Percentiles rank a stretch among this genome's conserved stretches.
Evolutionary conservation across 2,888 invertebrate species (phyloP).

Genomic region (Zaprionus lineosus): DNA sequence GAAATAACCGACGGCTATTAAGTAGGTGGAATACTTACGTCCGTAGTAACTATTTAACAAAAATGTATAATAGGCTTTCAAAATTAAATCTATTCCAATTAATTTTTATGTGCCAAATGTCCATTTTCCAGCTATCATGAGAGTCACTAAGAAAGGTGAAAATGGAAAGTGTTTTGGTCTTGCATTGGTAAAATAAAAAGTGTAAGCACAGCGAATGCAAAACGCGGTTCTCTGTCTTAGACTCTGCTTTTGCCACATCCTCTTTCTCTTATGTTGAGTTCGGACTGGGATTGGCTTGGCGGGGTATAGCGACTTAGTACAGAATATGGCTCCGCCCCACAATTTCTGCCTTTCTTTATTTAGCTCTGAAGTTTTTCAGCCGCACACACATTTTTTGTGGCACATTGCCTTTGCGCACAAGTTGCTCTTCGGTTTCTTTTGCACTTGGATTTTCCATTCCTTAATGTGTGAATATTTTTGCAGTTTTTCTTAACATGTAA

Average conservation of each 20-base stretch:
- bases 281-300: conserved; percentile 62
- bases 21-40: no score
- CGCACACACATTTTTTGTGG: conserved; percentile 49
- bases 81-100: no score
- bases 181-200: conserved; percentile 27
- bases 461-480: conserved; percentile 48
- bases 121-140: no score
- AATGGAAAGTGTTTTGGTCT: conserved; percentile 34
- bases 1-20: no score
- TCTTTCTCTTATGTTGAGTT: not conserved
- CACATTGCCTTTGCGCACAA: conserved; percentile 37
- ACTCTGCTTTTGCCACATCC: not conserved
- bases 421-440: conserved; percentile 35
- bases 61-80: no score
- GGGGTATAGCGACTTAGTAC: conserved; percentile 19
- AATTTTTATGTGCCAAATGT: no score
- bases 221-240: conserved; percentile 9
- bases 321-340: conserved; percentile 62
- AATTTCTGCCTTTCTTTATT: conserved; percentile 46
- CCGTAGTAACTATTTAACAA: no score
- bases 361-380: conserved; percentile 53
- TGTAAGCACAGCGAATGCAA: conserved; percentile 35
- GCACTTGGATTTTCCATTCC: conserved; percentile 39
- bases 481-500: conserved; percentile 36
- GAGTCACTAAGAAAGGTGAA: conserved; percentile 21